Conservation (phyloP, 2,113 vertebrate species). For the Albula glossodonta region DNA sequence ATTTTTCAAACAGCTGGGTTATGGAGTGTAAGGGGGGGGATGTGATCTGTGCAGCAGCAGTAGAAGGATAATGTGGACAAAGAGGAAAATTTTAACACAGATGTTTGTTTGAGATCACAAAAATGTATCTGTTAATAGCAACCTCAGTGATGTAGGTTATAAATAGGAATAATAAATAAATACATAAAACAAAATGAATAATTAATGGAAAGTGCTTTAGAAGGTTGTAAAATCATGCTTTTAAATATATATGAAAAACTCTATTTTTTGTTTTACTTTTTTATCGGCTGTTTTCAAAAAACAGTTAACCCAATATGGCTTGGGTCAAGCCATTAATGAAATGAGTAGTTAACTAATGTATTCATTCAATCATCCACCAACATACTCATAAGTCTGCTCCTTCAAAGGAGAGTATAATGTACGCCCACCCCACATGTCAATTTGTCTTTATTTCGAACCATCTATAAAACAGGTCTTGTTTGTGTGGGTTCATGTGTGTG, state of each 20-base stretch:
- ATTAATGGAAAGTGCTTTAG: conserved; percentile 67
- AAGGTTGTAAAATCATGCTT: conserved; percentile 65
- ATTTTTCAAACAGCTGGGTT: conserved; percentile 60
- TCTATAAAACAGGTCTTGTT: conserved; percentile 34
- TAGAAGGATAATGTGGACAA: background rate
- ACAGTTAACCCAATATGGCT: conserved; percentile 62
- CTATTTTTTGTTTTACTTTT: conserved; percentile 67
- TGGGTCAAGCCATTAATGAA: conserved; percentile 57
- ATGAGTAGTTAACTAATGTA: conserved; percentile 30
- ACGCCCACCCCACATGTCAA: background rate
- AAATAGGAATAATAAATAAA: conserved; percentile 62
- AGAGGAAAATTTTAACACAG: conserved; percentile 10
- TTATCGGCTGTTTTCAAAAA: conserved; percentile 68
- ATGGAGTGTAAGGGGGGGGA: conserved; percentile 49
- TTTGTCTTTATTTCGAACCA: background rate
- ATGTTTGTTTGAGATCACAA: conserved; percentile 1
- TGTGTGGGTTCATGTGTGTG: conserved; percentile 58
- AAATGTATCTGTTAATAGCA: conserved; percentile 53
- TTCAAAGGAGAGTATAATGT: background rate
- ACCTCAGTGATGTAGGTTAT: conserved; percentile 66
- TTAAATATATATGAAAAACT: conserved; percentile 64
- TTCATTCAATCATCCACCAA: conserved; percentile 51
- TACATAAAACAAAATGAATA: conserved; percentile 54
- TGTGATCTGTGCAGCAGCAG: conserved; percentile 3
- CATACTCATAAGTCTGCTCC: conserved; percentile 40